phyloP scores from a whole-genome alignment of 2,888 invertebrate species.

The Phania funesta region DNA sequence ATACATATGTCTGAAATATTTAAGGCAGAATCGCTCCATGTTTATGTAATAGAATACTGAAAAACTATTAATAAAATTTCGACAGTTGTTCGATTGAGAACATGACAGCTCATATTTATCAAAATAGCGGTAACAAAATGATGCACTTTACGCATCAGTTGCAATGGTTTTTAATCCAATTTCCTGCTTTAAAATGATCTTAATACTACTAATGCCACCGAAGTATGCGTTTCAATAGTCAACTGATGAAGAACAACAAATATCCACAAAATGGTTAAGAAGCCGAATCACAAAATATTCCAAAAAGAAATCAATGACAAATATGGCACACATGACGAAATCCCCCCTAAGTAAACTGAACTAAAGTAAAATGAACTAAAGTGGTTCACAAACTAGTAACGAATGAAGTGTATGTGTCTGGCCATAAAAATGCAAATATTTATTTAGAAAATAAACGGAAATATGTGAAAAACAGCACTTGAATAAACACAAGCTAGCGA shows the following conservation, averaged over 20 bases:
- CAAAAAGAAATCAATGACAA: conserved; percentile 58
- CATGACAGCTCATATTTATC: conserved; percentile 67
- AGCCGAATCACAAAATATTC: conserved; percentile 10
- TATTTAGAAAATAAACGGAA: conserved; percentile 71
- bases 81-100: conserved; percentile 59
- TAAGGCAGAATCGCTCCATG: neutral
- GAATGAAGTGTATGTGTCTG: conserved; percentile 39
- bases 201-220: conserved; percentile 20
- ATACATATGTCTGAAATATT: neutral
- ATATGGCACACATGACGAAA: conserved; percentile 61
- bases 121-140: conserved; percentile 53
- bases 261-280: conserved; percentile 18
- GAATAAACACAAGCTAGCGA: conserved; percentile 73
- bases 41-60: neutral
- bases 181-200: conserved; percentile 38
- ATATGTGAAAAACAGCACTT: conserved; percentile 30
- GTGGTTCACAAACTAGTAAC: conserved; percentile 15
- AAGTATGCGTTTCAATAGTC: conserved; percentile 30
- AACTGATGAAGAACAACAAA: neutral
- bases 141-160: conserved; percentile 59
- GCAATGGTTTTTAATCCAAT: conserved; percentile 63
- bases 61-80: conserved; percentile 32
- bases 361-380: conserved; percentile 24
- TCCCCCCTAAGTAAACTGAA: conserved; percentile 46
- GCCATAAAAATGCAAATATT: conserved; percentile 75